Base-by-base conservation (phyloP, 2,888 invertebrate genomes). In the Drosophila fungiperda region DNA sequence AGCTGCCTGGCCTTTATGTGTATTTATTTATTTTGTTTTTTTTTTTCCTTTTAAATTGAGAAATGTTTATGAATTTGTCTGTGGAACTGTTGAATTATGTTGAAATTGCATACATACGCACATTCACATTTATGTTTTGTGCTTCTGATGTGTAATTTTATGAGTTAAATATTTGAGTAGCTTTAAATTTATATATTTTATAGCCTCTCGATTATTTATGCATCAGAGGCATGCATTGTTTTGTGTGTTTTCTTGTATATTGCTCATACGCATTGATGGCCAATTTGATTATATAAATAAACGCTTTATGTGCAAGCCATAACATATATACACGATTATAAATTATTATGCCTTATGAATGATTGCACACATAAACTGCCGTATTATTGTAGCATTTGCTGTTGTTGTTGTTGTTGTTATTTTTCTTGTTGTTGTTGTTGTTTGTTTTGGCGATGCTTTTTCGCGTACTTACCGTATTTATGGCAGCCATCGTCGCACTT, bases 391-490 rank as follows among this genome's bases (percentile, higher is more conserved):
- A 59, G 52, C 49, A 62, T 20, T 49, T 68, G 35, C 49, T 68
- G 63, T 48, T 68, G 61, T 36, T 26, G 17, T 17, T 49, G 26
- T 5, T 48, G 17, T 1, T 38, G 17, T 6, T 35, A 1, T 49
- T 58, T 68, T 78, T 75, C 9, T 35, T 67, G 32, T 59, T 73
- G 52, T 48, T 67, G 45, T 53, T 67, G 53, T 38, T 50, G 35
- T 53, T 64, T 52, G 35, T 68, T 40, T 57, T 72, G 55, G 50
- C 65, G 29, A 60, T 72, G 59, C 29, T 67, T 69, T 74, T 74
- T 77, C 80, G 71, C 74, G 79, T 88, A 92, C 92, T 93, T 92
- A 93, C 92, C 92, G 92, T 92, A 89, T 93, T 93, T 83, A 93
- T 89, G 87, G 92, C 91, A 84, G 92, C 93, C 92, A 93, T 93